phyloP scores from a whole-genome alignment of 2,113 vertebrate species.

The Thalassarche chlororhynchos region DNA sequence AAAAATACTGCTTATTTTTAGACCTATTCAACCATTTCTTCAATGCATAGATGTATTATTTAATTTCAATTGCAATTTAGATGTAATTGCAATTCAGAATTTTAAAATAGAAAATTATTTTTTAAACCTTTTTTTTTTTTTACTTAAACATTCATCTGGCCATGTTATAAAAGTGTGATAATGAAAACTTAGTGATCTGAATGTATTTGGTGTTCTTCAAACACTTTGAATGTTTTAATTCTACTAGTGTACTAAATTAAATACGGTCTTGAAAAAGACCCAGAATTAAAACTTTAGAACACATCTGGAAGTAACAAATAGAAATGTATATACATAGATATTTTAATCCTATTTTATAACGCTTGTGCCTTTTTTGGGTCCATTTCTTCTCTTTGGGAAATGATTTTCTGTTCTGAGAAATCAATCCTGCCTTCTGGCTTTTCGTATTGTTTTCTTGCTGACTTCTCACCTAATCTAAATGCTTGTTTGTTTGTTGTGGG shows the following conservation, averaged over 20 bases:
- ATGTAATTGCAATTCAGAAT: neutral
- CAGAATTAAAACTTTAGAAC: neutral
- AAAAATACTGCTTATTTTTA: neutral
- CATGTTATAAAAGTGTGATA: neutral
- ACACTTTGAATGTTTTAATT: neutral
- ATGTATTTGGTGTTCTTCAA: neutral
- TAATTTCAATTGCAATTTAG: neutral
- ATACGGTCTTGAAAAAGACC: neutral
- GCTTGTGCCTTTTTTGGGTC: neutral
- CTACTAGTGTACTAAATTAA: neutral
- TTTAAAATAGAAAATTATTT: neutral
- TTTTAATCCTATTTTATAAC: neutral
- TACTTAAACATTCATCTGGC: neutral
- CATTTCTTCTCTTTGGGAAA: neutral
- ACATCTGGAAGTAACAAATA: neutral
- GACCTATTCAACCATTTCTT: neutral
- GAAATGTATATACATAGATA: neutral
- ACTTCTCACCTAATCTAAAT: neutral
- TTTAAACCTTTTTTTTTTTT: neutral
- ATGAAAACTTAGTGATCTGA: neutral
- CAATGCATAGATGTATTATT: neutral
- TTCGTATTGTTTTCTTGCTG: neutral
- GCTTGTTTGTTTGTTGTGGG: neutral
- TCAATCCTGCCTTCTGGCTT: neutral
- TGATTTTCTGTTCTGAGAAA: neutral